Percentiles rank a stretch among this genome's conserved stretches.
These are phyloP conservation scores for Miltochrista miniata DNA, from an alignment of 2,888 invertebrate species.

Conservation along the genomic window DNA sequence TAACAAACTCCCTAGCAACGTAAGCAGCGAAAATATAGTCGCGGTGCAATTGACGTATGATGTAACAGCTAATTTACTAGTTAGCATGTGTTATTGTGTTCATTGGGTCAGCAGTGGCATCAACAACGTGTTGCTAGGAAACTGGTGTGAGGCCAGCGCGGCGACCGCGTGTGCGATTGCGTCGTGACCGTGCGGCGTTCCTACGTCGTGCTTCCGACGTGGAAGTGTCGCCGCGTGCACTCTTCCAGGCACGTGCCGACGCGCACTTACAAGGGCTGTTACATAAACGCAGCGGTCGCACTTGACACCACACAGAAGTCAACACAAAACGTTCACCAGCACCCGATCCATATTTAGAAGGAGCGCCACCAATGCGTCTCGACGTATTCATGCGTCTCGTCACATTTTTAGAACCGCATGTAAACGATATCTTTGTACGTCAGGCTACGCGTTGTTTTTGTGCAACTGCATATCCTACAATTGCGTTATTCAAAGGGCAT, in stretches of 20 bases:
- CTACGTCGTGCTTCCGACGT: constrained; percentile 63
- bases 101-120: constrained; percentile 76
- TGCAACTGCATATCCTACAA: constrained; percentile 39
- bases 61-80: constrained; percentile 70
- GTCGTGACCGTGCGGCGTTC: constrained; percentile 53
- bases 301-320: constrained; percentile 53
- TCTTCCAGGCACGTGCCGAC: constrained; percentile 64
- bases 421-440: constrained; percentile 70
- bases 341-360: constrained; percentile 80
- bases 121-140: constrained; percentile 83
- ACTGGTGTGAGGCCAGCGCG: constrained; percentile 62
- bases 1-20: constrained; percentile 61
- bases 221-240: constrained; percentile 71
- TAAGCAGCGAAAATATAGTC: constrained; percentile 48
- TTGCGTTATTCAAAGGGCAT: constrained; percentile 43
- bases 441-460: constrained; percentile 38
- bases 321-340: constrained; percentile 57
- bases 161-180: constrained; percentile 57
- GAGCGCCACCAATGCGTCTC: constrained; percentile 72
- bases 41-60: constrained; percentile 62
- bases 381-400: constrained; percentile 68
- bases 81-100: constrained; percentile 78
- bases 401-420: constrained; percentile 80
- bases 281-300: constrained; percentile 68
- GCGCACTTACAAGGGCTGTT: constrained; percentile 65